Evolutionary conservation across 1,140 invertebrate species (phyloP), one percentile per base, ranked within the genome.

Genomic region (Maconellicoccus hirsutus): DNA sequence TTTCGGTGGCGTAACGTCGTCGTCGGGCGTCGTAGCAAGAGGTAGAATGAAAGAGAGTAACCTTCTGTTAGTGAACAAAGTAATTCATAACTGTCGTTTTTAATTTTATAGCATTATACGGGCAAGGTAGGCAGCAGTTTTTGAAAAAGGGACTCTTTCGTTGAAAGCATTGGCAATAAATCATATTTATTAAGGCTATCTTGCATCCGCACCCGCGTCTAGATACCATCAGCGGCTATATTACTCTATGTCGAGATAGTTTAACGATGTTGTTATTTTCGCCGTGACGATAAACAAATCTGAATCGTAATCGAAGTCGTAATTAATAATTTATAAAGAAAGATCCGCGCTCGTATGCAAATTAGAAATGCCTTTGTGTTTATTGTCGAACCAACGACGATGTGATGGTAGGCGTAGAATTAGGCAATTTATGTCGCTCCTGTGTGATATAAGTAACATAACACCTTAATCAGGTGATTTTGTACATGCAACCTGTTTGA

Each of bases 51-150:
- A 19, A 4, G 42, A 52, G 42, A 52, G 42, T 19, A 19, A 52
- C 42, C 42, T 52, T 52, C 10, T 52, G 42, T 14, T 52, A 52
- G 42, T 52, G 42, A 52, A 52, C 42, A 52, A 52, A 52, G 42
- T 52, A 52, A 52, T 52, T 52, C 42, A 52, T 52, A 52, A 52
- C 42, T 52, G 42, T 52, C 42, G 42, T 52, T 52, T 52, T 52
- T 52, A 52, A 52, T 52, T 52, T 52, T 52, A 52, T 52, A 52
- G 42, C 42, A 52, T 52, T 52, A 52, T 19, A 19, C 12, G 12
- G 42, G n/a, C 12, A 52, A 52, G 42, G 42, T 52, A 52, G 42
- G 42, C 42, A 52, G 42, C n/a, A 52, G 42, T 52, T 52, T 52
- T 52, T 52, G 42, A 52, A 52, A 52, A 52, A 52, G 42, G 42